phyloP scores from a whole-genome alignment of 2,113 vertebrate species.

The Lipophrys pholis region DNA sequence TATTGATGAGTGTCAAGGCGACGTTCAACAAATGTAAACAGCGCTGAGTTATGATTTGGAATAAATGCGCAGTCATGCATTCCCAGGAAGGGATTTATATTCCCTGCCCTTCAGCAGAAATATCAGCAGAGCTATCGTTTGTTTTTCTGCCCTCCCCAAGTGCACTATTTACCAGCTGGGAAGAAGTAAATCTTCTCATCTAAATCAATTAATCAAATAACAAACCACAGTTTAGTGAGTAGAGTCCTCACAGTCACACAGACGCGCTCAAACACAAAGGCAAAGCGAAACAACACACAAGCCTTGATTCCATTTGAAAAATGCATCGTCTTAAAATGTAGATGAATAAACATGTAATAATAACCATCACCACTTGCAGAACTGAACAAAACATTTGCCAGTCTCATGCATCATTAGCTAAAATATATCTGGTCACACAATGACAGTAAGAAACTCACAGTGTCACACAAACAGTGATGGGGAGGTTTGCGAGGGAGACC shows the following conservation, averaged over 20 bases:
- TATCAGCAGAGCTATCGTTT: constrained; percentile 69
- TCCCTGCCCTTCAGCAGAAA: constrained; percentile 73
- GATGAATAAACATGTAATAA: neutral
- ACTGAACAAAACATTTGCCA: neutral
- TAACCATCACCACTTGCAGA: neutral
- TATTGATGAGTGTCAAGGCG: constrained; percentile 60
- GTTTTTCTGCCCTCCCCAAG: constrained; percentile 63
- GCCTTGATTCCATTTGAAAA: constrained; percentile 17
- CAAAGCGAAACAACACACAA: constrained; percentile 18
- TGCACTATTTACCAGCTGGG: constrained; percentile 73
- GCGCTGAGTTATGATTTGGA: constrained; percentile 67
- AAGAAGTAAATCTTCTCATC: constrained; percentile 69
- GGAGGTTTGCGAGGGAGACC: too few relatives aligned
- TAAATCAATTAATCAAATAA: constrained; percentile 77
- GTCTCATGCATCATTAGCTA: neutral
- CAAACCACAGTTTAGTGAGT: constrained; percentile 44
- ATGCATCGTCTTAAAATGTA: neutral
- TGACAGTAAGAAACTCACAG: constrained; percentile 10
- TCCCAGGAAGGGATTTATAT: constrained; percentile 67
- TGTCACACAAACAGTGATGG: neutral
- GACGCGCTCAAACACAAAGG: constrained; percentile 25
- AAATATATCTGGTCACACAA: neutral
- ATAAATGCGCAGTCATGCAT: constrained; percentile 73
- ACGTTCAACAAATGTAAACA: constrained; percentile 67
- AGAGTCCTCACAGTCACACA: constrained; percentile 31